Percentiles rank a stretch among this genome's conserved stretches.
These are phyloP conservation scores for Anaspis maculata DNA, from an alignment of 2,888 invertebrate species.

Conservation along the genomic window DNA sequence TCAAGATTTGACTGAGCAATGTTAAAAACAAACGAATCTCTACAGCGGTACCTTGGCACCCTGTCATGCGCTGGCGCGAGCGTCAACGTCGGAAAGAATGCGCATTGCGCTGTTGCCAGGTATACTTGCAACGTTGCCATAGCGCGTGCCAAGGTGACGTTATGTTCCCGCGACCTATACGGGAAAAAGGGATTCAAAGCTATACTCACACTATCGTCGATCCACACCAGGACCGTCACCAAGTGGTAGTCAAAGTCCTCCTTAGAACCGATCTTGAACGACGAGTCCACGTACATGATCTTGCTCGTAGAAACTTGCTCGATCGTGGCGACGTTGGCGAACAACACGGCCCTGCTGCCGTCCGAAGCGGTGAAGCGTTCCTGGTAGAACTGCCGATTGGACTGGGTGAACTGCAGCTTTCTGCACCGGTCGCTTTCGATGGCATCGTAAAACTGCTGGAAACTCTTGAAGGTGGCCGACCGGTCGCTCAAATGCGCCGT, in stretches of 20 bases:
- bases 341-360: slow-evolving; percentile 35
- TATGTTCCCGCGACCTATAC: too few relatives aligned
- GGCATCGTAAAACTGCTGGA: slow-evolving; percentile 30
- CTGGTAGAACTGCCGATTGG: slow-evolving; percentile 42
- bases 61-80: too few relatives aligned
- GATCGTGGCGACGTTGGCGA: slow-evolving; percentile 31
- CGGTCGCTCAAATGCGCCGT: slow-evolving; percentile 26
- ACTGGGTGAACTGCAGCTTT: slow-evolving; percentile 34
- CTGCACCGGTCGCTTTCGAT: slow-evolving; percentile 31
- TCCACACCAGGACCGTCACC: slow-evolving; percentile 35
- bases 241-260: slow-evolving; percentile 34
- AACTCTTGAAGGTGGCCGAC: slow-evolving; percentile 23
- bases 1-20: too few relatives aligned
- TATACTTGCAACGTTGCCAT: too few relatives aligned
- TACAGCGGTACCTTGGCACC: too few relatives aligned
- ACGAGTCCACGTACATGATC: slow-evolving; percentile 37
- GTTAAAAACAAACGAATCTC: too few relatives aligned
- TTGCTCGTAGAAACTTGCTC: slow-evolving; percentile 27
- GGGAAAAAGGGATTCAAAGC: too few relatives aligned
- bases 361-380: slow-evolving; percentile 52
- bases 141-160: too few relatives aligned
- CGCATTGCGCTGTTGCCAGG: too few relatives aligned
- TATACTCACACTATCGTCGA: slow-evolving; percentile 34
- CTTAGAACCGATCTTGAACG: slow-evolving; percentile 32
- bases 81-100: too few relatives aligned